A percentile compares a stretch with the other conserved stretches of the same genome.
Conservation (phyloP, 2,113 vertebrate species). For the Mormoops blainvillei region DNA sequence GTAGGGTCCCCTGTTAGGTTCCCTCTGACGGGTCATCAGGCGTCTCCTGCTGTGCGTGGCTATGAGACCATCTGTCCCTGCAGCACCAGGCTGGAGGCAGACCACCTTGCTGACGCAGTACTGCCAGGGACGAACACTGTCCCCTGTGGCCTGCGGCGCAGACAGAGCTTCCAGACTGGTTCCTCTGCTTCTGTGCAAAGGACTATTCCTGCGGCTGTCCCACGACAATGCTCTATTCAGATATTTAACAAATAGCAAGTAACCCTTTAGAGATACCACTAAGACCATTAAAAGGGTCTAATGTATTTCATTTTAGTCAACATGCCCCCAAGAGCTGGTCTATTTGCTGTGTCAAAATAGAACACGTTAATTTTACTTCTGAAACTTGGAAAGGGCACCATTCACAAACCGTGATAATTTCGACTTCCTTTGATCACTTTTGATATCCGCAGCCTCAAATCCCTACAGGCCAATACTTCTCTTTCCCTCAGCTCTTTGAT, state of each 20-base stretch:
- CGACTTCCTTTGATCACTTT: neutral
- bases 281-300: neutral
- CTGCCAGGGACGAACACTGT: neutral
- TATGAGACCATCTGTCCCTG: neutral
- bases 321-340: neutral
- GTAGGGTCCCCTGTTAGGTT: neutral
- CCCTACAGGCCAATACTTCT: neutral
- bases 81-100: neutral
- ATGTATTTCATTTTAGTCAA: neutral
- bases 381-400: neutral
- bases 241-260: neutral
- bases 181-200: neutral
- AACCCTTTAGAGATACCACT: neutral
- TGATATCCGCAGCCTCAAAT: neutral
- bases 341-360: constrained; percentile 1
- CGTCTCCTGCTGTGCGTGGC: neutral
- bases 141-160: neutral
- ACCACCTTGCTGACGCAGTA: neutral
- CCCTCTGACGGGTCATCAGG: neutral
- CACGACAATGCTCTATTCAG: constrained; percentile 5
- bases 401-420: neutral
- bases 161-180: neutral
- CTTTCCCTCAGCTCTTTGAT: neutral
- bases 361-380: constrained; percentile 4
- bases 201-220: neutral